Conservation (phyloP, 2,113 vertebrate species). For the Campylomormyrus tamandua region DNA sequence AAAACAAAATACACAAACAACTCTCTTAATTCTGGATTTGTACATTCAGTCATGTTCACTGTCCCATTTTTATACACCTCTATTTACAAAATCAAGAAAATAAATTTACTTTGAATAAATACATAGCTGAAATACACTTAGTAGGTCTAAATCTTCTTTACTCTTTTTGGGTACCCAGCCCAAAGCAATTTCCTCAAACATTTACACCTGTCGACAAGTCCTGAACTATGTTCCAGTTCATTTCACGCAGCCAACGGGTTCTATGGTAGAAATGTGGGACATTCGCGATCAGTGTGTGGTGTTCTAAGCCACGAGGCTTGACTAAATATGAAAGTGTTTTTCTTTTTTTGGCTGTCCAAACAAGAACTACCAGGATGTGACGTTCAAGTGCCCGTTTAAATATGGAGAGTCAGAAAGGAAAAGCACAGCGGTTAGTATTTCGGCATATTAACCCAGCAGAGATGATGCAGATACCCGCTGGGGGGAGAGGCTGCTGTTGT, state of each 20-base stretch:
- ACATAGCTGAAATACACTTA: constrained; percentile 49
- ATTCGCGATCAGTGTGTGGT: constrained; percentile 36
- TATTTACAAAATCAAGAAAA: constrained; percentile 53
- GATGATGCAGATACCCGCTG: background rate
- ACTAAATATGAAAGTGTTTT: background rate
- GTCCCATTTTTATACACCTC: constrained; percentile 17
- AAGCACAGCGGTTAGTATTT: background rate
- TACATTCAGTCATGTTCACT: constrained; percentile 14
- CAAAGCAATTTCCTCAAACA: constrained; percentile 46
- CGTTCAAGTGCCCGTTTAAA: background rate
- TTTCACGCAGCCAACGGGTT: constrained; percentile 41
- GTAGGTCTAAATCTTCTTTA: constrained; percentile 46
- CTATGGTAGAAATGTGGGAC: constrained; percentile 47
- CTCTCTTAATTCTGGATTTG: background rate
- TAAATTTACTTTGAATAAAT: constrained; percentile 39
- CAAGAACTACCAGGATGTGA: constrained; percentile 12
- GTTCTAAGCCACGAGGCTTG: constrained; percentile 7
- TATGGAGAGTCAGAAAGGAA: background rate
- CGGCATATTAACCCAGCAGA: background rate
- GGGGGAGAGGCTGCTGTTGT: background rate
- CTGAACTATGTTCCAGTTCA: constrained; percentile 46
- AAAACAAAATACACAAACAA: constrained; percentile 26
- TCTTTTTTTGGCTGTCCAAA: background rate
- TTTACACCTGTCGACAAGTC: constrained; percentile 35
- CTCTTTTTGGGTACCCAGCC: constrained; percentile 60